Evolutionary conservation across 2,113 vertebrate species (phyloP).

Genomic region (Hipposideros armiger): DNA sequence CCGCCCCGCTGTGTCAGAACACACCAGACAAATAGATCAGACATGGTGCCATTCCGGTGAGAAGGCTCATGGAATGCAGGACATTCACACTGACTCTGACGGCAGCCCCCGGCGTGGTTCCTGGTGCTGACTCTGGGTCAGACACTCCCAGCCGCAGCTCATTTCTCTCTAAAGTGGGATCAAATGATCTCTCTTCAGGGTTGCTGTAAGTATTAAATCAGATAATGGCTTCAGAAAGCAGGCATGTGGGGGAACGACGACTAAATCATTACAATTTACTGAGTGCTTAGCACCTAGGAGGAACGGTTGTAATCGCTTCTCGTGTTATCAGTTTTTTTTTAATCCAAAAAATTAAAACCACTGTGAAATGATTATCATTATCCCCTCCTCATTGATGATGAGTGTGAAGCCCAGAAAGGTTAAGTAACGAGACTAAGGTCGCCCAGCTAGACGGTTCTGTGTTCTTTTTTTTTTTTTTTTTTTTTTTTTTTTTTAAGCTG

Average conservation of each 20-base stretch:
- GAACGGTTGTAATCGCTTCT: not conserved
- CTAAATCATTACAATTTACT: not conserved
- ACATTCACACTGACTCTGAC: fast-evolving
- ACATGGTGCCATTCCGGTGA: not conserved
- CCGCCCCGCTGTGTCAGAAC: no score
- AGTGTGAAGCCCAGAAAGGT: not conserved
- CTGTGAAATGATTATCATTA: fast-evolving
- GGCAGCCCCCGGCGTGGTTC: fast-evolving
- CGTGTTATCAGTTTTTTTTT: fast-evolving
- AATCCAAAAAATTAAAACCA: not conserved
- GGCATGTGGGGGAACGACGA: fast-evolving
- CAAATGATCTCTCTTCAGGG: no score
- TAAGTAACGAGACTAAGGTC: fast-evolving
- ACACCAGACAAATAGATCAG: not conserved
- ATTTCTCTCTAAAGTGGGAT: not conserved
- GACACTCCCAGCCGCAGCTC: not conserved
- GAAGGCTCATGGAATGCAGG: not conserved
- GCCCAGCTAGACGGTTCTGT: not conserved
- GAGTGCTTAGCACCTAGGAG: not conserved
- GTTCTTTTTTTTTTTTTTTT: no score
- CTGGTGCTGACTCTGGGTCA: not conserved
- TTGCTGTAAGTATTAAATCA: not conserved
- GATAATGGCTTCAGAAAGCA: not conserved
- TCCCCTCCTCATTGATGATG: not conserved
- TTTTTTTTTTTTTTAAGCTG: no score